Conservation (phyloP, 2,113 vertebrate genomes). For the Mustela nigripes region DNA sequence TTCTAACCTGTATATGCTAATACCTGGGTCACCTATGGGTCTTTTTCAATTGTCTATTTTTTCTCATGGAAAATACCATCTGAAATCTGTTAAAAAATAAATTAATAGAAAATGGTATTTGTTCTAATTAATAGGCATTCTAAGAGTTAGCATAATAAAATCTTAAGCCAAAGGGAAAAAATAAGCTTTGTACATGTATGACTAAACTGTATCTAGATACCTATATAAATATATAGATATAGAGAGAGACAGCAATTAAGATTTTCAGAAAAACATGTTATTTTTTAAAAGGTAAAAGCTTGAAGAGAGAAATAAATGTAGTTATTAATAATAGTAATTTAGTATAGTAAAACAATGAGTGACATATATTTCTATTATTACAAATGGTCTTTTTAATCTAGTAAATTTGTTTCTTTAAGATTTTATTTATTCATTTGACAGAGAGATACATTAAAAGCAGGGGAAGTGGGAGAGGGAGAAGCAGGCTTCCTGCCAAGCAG, state of each 20-base stretch:
- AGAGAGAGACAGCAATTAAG: background rate
- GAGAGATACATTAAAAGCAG: no score
- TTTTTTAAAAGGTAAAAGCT: background rate
- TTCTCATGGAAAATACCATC: background rate
- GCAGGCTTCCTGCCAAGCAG: no score
- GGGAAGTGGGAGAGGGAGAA: no score
- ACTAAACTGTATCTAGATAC: background rate
- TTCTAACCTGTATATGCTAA: background rate
- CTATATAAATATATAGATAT: background rate
- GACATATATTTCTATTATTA: background rate
- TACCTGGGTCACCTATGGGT: background rate
- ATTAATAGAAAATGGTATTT: background rate
- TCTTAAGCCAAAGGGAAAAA: background rate
- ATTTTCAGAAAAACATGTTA: background rate
- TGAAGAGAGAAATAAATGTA: background rate
- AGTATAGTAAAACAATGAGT: background rate
- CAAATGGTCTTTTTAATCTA: background rate
- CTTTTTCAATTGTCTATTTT: background rate
- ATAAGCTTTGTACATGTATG: background rate
- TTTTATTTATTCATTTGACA: no score
- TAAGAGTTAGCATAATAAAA: background rate
- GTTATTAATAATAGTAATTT: background rate
- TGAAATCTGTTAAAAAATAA: background rate
- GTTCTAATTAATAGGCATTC: background rate
- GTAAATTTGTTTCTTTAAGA: background rate